These are phyloP conservation scores for Thaumatotibia leucotreta DNA, from an alignment of 1,140 invertebrate species.

Conservation along the genomic window DNA sequence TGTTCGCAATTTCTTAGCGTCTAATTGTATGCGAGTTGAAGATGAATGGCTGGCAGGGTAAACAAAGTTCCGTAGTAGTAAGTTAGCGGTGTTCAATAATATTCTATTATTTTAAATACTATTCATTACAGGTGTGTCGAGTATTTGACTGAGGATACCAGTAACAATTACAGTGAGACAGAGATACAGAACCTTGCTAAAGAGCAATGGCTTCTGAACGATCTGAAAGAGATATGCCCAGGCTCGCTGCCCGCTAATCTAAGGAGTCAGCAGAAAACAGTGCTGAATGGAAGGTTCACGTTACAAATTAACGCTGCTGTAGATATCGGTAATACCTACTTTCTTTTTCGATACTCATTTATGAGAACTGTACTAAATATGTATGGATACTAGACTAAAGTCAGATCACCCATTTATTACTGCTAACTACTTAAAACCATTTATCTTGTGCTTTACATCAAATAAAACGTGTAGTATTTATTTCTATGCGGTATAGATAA, in stretches of 20 bases:
- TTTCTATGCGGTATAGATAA: too few relatives aligned
- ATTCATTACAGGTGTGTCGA: constrained; percentile 57
- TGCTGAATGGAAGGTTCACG: constrained; percentile 53
- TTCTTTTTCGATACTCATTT: too few relatives aligned
- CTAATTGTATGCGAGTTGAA: constrained; percentile 50
- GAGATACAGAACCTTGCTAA: constrained; percentile 56
- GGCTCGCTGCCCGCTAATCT: constrained; percentile 59
- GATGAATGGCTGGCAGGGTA: constrained; percentile 66
- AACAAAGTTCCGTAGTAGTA: not conserved
- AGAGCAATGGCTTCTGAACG: constrained; percentile 71
- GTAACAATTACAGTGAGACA: constrained; percentile 31
- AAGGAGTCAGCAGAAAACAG: constrained; percentile 36
- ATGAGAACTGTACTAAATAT: too few relatives aligned
- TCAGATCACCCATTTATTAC: too few relatives aligned
- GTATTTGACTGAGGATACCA: constrained; percentile 44
- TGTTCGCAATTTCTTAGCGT: constrained; percentile 42
- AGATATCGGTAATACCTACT: constrained; percentile 68
- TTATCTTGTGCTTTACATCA: too few relatives aligned
- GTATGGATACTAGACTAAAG: too few relatives aligned
- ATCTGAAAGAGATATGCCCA: constrained; percentile 63
- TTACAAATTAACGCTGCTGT: constrained; percentile 63
- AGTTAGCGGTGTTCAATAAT: not conserved
- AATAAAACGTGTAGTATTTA: too few relatives aligned
- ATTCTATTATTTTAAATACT: not conserved
- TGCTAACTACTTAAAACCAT: too few relatives aligned